Conservation (phyloP, 2,888 invertebrate genomes). For the Spilarctia lutea region DNA sequence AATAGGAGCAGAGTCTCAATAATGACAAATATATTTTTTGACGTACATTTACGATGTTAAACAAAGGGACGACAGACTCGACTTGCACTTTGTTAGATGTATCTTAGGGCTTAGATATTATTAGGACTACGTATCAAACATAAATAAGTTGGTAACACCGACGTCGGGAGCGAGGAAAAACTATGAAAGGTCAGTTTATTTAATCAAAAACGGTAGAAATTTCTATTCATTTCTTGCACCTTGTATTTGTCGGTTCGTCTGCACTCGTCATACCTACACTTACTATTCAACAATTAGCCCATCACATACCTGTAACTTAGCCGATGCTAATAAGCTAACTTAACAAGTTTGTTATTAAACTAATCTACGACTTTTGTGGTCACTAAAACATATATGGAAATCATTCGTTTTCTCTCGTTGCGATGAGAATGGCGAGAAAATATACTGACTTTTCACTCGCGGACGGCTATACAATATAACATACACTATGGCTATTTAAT, state of each 20-base stretch:
- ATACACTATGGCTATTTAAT: neutral
- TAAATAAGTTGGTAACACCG: neutral
- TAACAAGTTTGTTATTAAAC: neutral
- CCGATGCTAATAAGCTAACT: neutral
- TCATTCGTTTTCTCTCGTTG: slow-evolving; percentile 9
- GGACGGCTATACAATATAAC: neutral
- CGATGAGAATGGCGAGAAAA: slow-evolving; percentile 9
- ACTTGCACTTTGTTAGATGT: neutral
- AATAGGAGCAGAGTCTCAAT: too few relatives aligned
- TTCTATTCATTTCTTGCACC: neutral
- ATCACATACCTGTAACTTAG: neutral
- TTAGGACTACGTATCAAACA: neutral
- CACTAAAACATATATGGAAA: slow-evolving; percentile 2
- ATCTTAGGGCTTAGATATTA: neutral
- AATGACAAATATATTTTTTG: neutral
- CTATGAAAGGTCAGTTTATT: neutral
- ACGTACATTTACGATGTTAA: neutral
- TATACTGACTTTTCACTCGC: neutral
- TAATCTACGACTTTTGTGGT: neutral
- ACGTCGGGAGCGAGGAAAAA: neutral
- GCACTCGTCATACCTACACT: neutral
- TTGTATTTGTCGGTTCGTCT: neutral
- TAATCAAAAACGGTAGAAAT: neutral
- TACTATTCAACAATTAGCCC: neutral
- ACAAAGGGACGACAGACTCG: neutral